Evolutionary conservation across 2,113 vertebrate species (phyloP).

Genomic region (Rhagologus leucostigma): DNA sequence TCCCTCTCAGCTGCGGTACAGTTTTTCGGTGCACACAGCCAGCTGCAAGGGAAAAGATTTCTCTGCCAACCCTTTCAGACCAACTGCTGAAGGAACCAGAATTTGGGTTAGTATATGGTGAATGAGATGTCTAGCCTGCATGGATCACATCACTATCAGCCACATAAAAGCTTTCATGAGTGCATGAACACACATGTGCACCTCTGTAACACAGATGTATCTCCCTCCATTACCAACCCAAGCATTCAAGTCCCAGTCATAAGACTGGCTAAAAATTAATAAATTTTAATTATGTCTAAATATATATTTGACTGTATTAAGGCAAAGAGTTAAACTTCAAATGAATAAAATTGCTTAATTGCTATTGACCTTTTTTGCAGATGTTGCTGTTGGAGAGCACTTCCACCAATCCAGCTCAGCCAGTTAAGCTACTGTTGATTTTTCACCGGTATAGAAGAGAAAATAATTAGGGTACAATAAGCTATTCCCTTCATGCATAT

Average conservation of each 20-base stretch:
- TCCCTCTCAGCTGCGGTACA: neutral
- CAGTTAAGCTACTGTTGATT: neutral
- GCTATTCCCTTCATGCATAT: neutral
- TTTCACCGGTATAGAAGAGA: neutral
- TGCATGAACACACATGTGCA: accelerated
- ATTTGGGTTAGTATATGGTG: neutral
- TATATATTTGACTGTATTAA: neutral
- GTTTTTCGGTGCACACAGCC: neutral
- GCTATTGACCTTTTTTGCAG: neutral
- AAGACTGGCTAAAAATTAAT: neutral
- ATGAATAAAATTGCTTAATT: neutral
- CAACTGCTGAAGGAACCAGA: neutral
- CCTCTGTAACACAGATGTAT: neutral
- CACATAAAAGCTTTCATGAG: neutral
- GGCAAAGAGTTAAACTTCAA: neutral
- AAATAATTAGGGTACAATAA: neutral
- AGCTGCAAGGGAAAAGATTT: neutral
- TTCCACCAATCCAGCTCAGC: neutral
- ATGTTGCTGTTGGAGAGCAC: neutral
- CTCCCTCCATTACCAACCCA: neutral
- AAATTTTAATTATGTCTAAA: neutral
- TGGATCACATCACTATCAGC: neutral
- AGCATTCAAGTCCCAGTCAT: neutral
- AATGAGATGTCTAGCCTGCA: neutral
- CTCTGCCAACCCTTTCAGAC: neutral